Conservation (phyloP, 1,140 invertebrate genomes). For the Phocides pigmalion region DNA sequence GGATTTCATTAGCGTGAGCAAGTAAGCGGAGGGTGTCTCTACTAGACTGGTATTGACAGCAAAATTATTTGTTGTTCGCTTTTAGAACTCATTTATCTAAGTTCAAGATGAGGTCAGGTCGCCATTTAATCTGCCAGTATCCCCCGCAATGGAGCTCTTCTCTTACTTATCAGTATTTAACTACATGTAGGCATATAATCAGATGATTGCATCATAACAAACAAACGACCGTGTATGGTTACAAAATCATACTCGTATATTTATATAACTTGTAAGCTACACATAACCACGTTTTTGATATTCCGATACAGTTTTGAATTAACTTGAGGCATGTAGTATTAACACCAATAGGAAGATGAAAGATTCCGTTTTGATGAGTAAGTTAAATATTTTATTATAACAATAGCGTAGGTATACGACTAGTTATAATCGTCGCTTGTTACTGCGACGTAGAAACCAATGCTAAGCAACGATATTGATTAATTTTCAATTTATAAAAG, state of each 20-base stretch:
- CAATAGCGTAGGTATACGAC: neutral
- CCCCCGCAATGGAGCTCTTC: constrained; percentile 52
- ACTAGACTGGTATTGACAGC: constrained; percentile 46
- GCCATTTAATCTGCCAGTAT: constrained; percentile 44
- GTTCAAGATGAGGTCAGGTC: constrained; percentile 67
- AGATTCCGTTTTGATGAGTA: too few relatives aligned
- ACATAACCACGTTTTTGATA: too few relatives aligned
- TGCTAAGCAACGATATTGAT: constrained; percentile 27
- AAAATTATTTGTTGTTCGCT: constrained; percentile 62
- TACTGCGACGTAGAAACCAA: neutral
- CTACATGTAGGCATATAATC: constrained; percentile 38
- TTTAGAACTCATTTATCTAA: constrained; percentile 64
- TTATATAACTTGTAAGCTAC: too few relatives aligned
- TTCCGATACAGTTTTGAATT: too few relatives aligned
- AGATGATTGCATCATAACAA: constrained; percentile 47
- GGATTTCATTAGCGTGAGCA: constrained; percentile 61
- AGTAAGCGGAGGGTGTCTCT: constrained; percentile 44
- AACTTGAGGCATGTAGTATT: too few relatives aligned
- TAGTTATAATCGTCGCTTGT: neutral
- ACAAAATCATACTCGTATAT: too few relatives aligned
- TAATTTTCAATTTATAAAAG: neutral
- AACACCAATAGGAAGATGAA: too few relatives aligned
- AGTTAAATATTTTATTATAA: neutral
- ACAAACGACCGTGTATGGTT: constrained; percentile 2
- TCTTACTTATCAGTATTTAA: constrained; percentile 45